phyloP scores from a whole-genome alignment of 2,797 vertebrate genomes.

The Tolypeutes matacus region DNA sequence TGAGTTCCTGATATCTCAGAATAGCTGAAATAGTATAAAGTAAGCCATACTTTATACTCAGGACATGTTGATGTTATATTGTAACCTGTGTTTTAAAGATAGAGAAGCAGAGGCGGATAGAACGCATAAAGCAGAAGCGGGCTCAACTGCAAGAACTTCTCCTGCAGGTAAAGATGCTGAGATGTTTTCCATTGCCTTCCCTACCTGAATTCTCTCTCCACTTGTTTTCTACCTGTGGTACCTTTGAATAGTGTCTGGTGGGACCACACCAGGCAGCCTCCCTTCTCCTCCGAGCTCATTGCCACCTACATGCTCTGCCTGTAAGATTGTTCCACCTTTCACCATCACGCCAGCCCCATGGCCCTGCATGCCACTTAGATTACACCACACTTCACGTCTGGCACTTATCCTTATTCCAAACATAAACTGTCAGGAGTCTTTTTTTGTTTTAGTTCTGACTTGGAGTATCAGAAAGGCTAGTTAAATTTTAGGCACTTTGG shows the following conservation, averaged over 20 bases:
- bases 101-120: slow-evolving; percentile 93
- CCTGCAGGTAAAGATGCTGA: slow-evolving; percentile 89
- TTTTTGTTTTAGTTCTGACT: slow-evolving; percentile 20
- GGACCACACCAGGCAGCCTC: not conserved
- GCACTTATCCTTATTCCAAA: not conserved
- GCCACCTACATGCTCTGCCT: not conserved
- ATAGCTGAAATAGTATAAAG: not conserved
- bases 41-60: not conserved
- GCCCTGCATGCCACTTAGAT: not conserved
- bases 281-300: accelerated
- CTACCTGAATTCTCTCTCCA: not conserved
- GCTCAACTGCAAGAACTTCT: slow-evolving; percentile 93
- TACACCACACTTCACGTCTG: not conserved
- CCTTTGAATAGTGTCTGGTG: not conserved
- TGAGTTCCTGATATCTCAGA: not conserved
- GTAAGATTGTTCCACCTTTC: not conserved
- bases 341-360: too few species aligned
- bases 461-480: not conserved
- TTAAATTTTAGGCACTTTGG: not conserved
- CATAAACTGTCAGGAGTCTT: not conserved
- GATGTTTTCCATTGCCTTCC: not conserved
- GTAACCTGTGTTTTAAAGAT: slow-evolving; percentile 87
- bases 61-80: not conserved
- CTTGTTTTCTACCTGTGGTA: not conserved
- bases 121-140: slow-evolving; percentile 93